Percentiles rank a stretch among this genome's conserved stretches.
phyloP scores from a whole-genome alignment of 1,140 invertebrate species.

The Steinernema khuongi region DNA sequence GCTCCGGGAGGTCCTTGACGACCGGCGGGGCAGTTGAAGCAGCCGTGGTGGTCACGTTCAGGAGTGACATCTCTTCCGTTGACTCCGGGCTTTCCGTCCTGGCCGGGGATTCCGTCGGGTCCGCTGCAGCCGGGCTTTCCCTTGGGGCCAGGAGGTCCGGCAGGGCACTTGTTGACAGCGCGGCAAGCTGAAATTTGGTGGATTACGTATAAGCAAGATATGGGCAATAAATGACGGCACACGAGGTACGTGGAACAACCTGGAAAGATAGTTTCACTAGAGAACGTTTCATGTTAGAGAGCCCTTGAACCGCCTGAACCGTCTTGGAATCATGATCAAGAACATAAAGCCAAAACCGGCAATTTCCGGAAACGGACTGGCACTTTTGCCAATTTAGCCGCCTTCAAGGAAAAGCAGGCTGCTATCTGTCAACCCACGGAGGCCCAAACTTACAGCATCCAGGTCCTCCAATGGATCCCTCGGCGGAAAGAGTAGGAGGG shows the following conservation, averaged over 20 bases:
- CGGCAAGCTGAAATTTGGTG: conserved; percentile 22
- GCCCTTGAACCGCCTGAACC: too few species aligned
- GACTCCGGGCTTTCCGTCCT: conserved; percentile 26
- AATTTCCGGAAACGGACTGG: too few species aligned
- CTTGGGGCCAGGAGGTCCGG: conserved; percentile 41
- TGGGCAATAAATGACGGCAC: neutral
- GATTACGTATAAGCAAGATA: too few species aligned
- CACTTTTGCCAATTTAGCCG: too few species aligned
- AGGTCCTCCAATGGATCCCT: neutral
- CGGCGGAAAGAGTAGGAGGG: neutral
- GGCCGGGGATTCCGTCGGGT: conserved; percentile 30
- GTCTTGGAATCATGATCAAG: too few species aligned
- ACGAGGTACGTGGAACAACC: too few species aligned
- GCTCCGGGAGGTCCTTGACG: conserved; percentile 30
- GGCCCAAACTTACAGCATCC: too few species aligned
- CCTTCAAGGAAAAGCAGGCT: too few species aligned
- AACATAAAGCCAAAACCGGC: neutral
- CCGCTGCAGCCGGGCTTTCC: conserved; percentile 33
- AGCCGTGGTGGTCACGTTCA: conserved; percentile 26
- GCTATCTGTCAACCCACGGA: too few species aligned
- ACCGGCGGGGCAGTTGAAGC: conserved; percentile 26
- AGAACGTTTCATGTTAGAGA: too few species aligned
- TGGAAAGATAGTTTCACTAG: too few species aligned
- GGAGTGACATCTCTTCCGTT: conserved; percentile 24
- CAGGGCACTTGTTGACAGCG: conserved; percentile 42